phyloP scores from a whole-genome alignment of 1,140 invertebrate species.

The Caenorhabditis inopinata region DNA sequence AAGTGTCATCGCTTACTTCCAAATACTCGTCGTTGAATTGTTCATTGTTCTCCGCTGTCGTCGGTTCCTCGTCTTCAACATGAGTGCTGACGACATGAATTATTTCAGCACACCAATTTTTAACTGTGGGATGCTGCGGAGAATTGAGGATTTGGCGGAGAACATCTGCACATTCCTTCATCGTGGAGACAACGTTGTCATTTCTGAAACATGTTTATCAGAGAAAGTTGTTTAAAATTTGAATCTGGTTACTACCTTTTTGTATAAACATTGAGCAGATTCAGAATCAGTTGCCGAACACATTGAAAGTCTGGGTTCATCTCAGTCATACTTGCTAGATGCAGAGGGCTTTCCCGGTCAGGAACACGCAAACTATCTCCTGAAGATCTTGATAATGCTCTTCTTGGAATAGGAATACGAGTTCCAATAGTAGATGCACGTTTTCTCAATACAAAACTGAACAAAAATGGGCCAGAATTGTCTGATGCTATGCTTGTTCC shows the following conservation, averaged over 20 bases:
- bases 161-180: constrained; percentile 61
- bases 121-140: constrained; percentile 64
- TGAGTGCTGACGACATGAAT: constrained; percentile 61
- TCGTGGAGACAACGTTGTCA: constrained; percentile 59
- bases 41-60: constrained; percentile 57
- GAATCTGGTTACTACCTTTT: constrained; percentile 56
- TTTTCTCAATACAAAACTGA: constrained; percentile 64
- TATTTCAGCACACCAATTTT: constrained; percentile 65
- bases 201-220: constrained; percentile 53
- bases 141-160: constrained; percentile 65
- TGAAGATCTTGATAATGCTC: constrained; percentile 63
- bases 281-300: constrained; percentile 63
- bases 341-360: constrained; percentile 62
- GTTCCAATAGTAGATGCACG: constrained; percentile 65
- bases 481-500: constrained; percentile 65
- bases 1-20: constrained; percentile 54
- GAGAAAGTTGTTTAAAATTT: constrained; percentile 62
- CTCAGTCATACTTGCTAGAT: constrained; percentile 60
- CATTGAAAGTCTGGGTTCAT: constrained; percentile 66
- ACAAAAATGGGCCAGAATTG: constrained; percentile 65
- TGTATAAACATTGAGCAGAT: constrained; percentile 60
- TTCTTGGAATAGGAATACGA: constrained; percentile 62
- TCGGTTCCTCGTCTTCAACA: constrained; percentile 57
- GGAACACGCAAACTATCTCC: constrained; percentile 64
- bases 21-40: constrained; percentile 65